Base-by-base conservation (phyloP, 2,888 invertebrate species). In the Eudemis profundana region DNA sequence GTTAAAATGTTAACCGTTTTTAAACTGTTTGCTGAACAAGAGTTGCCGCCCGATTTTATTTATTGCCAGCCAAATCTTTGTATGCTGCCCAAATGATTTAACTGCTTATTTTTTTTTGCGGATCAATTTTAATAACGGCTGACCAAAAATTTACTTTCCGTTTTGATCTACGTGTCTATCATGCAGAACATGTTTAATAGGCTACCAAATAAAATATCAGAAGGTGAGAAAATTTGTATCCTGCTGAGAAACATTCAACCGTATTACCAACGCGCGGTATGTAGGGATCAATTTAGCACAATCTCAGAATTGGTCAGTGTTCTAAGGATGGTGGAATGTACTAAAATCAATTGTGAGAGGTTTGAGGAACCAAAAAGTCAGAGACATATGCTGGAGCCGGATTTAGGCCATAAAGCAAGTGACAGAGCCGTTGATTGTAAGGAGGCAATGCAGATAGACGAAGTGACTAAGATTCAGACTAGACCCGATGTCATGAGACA, bases 141-240 rank as follows among this genome's bases (percentile, higher is more conserved):
- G n/a, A n/a, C n/a, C n/a, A n/a, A n/a, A n/a, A n/a, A n/a, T n/a
- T n/a, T n/a, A n/a, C n/a, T n/a, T n/a, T n/a, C n/a, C n/a, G n/a
- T n/a, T n/a, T n/a, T n/a, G 17, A 60, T 53, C 3, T 65, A 60
- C 29, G 44, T 66, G 3, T 38, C 66, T 10, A 49, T 54, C 8
- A 66, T 66, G 66, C 66, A 61, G 15, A 66, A 66, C 15, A 61
- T 61, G 60, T 66, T 66, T 40, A 60, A 66, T 29, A 56, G 54
- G 5, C n/a, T 56, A 12, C 54, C 42, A 4, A 56, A 17, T 10
- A 42, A 42, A 8, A 3, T 56, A 17, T 1, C 54, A 12, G 54
- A 56, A 27, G 17, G 15, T 3, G 54, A 56, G 17, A 44, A 56
- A 14, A 17, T 56, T 4, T 4, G 23, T 3, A 56, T 56, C 7